Base-by-base conservation (phyloP, 2,888 invertebrate species). In the Perdita meconis region DNA sequence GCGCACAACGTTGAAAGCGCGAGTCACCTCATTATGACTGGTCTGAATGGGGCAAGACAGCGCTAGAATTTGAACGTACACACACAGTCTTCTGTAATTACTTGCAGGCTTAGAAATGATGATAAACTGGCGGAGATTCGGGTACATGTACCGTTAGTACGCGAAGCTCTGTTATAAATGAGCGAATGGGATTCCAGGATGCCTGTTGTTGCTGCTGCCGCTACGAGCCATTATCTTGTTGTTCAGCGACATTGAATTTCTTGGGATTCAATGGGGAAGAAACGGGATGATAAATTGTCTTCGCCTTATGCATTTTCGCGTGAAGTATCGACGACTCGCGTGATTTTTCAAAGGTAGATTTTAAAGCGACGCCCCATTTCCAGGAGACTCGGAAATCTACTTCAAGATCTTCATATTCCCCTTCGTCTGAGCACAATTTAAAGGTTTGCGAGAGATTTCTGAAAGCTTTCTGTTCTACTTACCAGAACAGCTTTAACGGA, bases 11-110 rank as follows among this genome's bases (percentile, higher is more conserved):
- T 38, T 44, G 66, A 71, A 66, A 63, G 63, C 69, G 19, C 65
- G 53, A 76, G 72, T 73, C 68, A 74, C 69, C 79, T 79, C 84
- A 83, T 84, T 83, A 84, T 65, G 56, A 13, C 38, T 22, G 55
- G 56, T 16, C 56, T 51, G 44, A 72, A 72, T 57, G 53, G 44
- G 44, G 67, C 53, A 47, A 72, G 53, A 50, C 57, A 66, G 59
- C 50, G 50, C 56, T 30, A 59, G 77, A 63, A 77, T 72, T 64
- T 40, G 53, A 76, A 68, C 76, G 24, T 63, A 50, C 53, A 63
- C 65, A 26, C 44, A 42, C 61, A 75, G 69, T 57, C 59, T 59
- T 53, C 57, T 57, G 51, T 68, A 68, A 68, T 77, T 77, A 68
- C 77, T 76, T 68, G 63, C 68, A 65, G 75, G 75, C 75, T 74